Conservation (phyloP, 1,140 invertebrate genomes). For the Brachionus koreanus region DNA sequence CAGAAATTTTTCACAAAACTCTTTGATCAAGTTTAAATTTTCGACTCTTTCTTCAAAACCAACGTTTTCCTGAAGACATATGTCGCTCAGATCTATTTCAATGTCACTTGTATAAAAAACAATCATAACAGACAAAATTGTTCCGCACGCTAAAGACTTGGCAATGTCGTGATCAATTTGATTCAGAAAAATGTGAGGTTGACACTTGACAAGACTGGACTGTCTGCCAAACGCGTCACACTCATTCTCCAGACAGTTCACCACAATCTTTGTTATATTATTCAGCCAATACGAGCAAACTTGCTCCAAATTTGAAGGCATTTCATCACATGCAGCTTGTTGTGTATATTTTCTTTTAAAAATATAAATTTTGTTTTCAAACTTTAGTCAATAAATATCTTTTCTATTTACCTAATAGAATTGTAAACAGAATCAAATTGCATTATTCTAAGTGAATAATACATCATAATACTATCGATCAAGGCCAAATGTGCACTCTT, state of each 20-base stretch:
- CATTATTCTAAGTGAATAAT: background rate
- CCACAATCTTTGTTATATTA: background rate
- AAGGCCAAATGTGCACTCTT: conserved; percentile 31
- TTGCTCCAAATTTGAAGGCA: background rate
- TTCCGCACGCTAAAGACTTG: conserved; percentile 9
- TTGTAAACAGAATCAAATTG: background rate
- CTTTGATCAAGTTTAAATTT: conserved; percentile 40
- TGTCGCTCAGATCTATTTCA: conserved; percentile 24
- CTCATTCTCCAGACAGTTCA: conserved; percentile 7
- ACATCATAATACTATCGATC: conserved; percentile 30
- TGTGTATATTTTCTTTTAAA: conserved; percentile 6
- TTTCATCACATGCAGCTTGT: background rate
- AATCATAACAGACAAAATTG: background rate
- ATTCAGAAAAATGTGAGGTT: conserved; percentile 6
- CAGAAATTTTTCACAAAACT: conserved; percentile 35
- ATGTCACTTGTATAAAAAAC: conserved; percentile 31
- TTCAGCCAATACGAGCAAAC: conserved; percentile 17
- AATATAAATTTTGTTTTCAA: background rate
- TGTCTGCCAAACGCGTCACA: conserved; percentile 1
- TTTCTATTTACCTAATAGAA: background rate
- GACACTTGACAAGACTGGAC: background rate
- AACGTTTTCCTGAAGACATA: conserved; percentile 34
- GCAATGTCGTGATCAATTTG: background rate
- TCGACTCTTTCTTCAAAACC: conserved; percentile 43
- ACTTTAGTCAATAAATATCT: background rate